Base-by-base conservation (phyloP, 23 tunicate genomes). In the Clavelina lepadiformis region DNA sequence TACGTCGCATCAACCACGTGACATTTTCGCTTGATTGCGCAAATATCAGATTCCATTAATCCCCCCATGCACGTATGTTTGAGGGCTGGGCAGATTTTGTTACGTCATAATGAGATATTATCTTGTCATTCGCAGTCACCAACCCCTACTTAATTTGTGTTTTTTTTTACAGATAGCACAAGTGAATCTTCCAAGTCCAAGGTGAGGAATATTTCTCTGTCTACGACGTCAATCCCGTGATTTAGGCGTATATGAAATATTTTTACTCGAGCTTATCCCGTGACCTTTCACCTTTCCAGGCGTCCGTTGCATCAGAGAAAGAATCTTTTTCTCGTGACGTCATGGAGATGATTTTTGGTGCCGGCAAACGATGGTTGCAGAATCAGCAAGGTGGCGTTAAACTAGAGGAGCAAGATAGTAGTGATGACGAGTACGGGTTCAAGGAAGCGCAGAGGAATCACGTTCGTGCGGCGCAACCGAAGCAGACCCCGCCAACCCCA, bases 171-270 rank as follows among this genome's bases (percentile, higher is more conserved):
- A 87, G 96, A 82, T 87, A 84, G 64, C 41, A 65, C 96, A 51
- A 84, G 93, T 84, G 96, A 87, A 45, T 87, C 96, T 5, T 70
- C 96, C 37, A 87, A 72, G 51, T 87, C 96, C 30, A 87, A 87
- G 82, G 96, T 87, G 53, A 68, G 82, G 22, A 3, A 29, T 7
- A n/a, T n/a, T n/a, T n/a, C n/a, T n/a, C n/a, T n/a, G n/a, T 7
- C 15, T 22, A 54, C 23, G 25, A 7, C 8, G 24, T 7, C 60
- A 18, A 13, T 54, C 23, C 20, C 8, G 60, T 54, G 60, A 22
- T 22, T 54, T 54, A 54, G 8, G 15, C 7, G 25, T 18, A 18
- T 18, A 11, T 54, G 24, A 19, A 30, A 31, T 29, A 38, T 25
- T 24, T 20, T 65, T 65, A 7, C 56, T 38, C 71, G 13, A 24